Evolutionary conservation across 2,113 vertebrate species (phyloP).

Genomic region (Numenius arquata): DNA sequence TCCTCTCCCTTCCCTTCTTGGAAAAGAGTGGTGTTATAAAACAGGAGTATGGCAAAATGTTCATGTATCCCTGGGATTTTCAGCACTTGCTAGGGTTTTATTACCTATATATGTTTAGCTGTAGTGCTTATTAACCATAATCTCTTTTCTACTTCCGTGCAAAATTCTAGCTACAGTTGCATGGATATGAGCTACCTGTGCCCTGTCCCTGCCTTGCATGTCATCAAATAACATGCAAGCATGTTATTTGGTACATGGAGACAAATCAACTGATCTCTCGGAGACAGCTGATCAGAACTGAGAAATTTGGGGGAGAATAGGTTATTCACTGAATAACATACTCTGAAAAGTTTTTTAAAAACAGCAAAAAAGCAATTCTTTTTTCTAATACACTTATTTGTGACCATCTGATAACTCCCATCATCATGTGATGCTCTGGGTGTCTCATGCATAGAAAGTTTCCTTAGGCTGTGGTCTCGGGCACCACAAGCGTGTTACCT

Average conservation of each 20-base stretch:
- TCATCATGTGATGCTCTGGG: neutral
- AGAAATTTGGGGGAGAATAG: neutral
- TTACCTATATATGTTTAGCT: neutral
- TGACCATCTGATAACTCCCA: neutral
- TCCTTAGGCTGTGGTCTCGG: neutral
- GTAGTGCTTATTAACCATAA: neutral
- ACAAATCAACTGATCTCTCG: neutral
- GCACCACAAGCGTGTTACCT: accelerated
- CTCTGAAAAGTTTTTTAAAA: neutral
- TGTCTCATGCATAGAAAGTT: neutral
- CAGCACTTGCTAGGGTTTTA: neutral
- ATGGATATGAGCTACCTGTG: neutral
- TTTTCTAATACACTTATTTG: neutral
- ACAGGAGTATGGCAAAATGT: neutral
- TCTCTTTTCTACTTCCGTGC: neutral
- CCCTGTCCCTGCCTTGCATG: neutral
- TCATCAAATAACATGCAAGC: neutral
- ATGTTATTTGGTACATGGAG: neutral
- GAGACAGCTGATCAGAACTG: neutral
- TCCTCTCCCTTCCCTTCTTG: too few relatives aligned
- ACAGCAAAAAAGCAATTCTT: neutral
- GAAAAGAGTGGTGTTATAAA: neutral
- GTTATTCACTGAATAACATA: neutral
- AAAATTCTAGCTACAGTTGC: neutral
- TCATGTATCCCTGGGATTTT: neutral